Evolutionary conservation across 64 coral and sea anemone species (phyloP).

Genomic region (Montipora capricornis): DNA sequence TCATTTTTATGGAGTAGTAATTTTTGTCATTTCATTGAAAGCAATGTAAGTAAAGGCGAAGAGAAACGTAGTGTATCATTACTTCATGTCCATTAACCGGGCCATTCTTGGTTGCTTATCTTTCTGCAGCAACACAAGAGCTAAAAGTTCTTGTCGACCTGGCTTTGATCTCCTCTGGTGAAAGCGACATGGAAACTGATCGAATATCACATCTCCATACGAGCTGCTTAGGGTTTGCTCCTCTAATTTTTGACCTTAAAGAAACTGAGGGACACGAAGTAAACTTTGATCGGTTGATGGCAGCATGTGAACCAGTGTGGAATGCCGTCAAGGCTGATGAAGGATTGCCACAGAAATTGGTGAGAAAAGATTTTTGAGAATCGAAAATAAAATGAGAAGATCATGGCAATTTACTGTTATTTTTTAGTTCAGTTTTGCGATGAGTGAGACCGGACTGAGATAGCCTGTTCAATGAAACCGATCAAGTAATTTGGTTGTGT

Average conservation of each 20-base stretch:
- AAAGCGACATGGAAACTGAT: conserved; percentile 90
- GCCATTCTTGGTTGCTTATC: not conserved
- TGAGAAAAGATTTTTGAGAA: not conserved
- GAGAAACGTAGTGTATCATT: no score
- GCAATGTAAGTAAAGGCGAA: no score
- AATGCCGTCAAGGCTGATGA: conserved; percentile 74
- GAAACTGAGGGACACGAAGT: conserved; percentile 11
- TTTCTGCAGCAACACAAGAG: conserved; percentile 63
- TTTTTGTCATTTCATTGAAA: no score
- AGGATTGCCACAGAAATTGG: conserved; percentile 68
- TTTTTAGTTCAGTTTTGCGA: no score
- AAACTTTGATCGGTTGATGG: conserved; percentile 82
- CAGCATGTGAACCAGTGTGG: conserved; percentile 82
- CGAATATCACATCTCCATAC: conserved; percentile 89
- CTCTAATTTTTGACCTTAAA: conserved; percentile 87
- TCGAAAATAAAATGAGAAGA: no score
- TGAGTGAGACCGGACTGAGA: no score
- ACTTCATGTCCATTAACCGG: not conserved
- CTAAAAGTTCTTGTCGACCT: conserved; percentile 92
- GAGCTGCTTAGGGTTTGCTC: conserved; percentile 89
- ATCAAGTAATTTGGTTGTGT: not conserved
- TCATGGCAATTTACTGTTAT: no score
- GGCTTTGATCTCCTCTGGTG: conserved; percentile 92
- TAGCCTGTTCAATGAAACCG: no score
- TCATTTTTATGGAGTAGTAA: no score